phyloP scores from a whole-genome alignment of 2,888 invertebrate species.

The Cataglyphis rosenhaueri region DNA sequence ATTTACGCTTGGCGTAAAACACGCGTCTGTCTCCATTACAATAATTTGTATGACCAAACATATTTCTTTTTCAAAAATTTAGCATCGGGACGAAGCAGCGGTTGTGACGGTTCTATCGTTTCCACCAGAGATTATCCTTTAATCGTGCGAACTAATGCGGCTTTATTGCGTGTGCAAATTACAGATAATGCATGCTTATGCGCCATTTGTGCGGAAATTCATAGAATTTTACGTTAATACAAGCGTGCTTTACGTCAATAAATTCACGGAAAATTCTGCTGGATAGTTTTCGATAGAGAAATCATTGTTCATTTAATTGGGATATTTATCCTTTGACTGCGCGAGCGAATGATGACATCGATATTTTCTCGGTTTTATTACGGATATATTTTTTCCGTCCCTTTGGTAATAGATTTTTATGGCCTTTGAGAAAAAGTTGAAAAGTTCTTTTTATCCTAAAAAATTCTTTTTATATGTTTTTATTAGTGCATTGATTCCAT shows the following conservation, averaged over 20 bases:
- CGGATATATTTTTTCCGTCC: background rate
- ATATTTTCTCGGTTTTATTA: background rate
- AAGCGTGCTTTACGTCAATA: background rate
- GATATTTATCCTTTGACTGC: conserved; percentile 33
- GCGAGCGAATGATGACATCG: background rate
- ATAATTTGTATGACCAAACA: conserved; percentile 16
- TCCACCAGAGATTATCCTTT: conserved; percentile 36
- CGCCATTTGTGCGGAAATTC: background rate
- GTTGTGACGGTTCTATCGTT: background rate
- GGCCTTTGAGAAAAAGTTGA: background rate
- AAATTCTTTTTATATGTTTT: background rate
- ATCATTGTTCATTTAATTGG: background rate
- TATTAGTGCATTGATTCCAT: background rate
- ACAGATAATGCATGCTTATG: conserved; percentile 48
- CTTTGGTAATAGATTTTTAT: conserved; percentile 1
- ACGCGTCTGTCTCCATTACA: background rate
- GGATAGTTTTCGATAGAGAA: background rate
- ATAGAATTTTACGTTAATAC: conserved; percentile 17
- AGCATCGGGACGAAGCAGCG: background rate
- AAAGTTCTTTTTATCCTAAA: background rate
- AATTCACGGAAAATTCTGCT: conserved; percentile 31
- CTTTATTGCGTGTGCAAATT: conserved; percentile 57
- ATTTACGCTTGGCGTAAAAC: conserved; percentile 12
- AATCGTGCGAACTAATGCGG: conserved; percentile 21
- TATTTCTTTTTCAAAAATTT: conserved; percentile 15